A percentile compares a stretch with the other conserved stretches of the same genome.
Evolutionary conservation across 1,140 invertebrate genomes (phyloP).

Genomic region (Tribolium castaneum): DNA sequence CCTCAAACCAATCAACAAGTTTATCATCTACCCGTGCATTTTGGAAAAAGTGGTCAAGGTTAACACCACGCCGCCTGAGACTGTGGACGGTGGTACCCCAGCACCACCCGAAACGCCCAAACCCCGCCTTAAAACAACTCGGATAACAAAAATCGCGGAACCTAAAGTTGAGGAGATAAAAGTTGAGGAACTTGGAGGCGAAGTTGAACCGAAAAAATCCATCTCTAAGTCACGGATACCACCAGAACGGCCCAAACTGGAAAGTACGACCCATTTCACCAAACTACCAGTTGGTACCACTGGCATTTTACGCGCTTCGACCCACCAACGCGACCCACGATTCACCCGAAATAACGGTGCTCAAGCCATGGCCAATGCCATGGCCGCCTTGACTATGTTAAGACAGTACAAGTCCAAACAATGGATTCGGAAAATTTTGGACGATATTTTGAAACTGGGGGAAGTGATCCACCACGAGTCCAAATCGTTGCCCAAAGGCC

Average conservation of each 20-base stretch:
- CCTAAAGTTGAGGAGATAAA: neutral
- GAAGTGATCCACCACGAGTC: slow-evolving; percentile 37
- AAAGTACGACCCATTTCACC: slow-evolving; percentile 50
- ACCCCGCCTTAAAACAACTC: neutral
- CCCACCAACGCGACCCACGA: slow-evolving; percentile 55
- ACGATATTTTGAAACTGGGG: slow-evolving; percentile 56
- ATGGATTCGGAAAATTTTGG: slow-evolving; percentile 57
- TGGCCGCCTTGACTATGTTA: slow-evolving; percentile 57
- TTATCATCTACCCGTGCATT: slow-evolving; percentile 49
- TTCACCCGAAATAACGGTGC: slow-evolving; percentile 56
- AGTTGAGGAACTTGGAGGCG: neutral
- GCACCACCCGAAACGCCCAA: neutral
- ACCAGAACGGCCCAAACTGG: slow-evolving; percentile 43
- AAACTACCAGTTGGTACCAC: slow-evolving; percentile 46
- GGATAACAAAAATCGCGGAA: neutral
- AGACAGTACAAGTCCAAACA: slow-evolving; percentile 51
- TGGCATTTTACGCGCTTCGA: slow-evolving; percentile 56
- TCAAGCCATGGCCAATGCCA: slow-evolving; percentile 56
- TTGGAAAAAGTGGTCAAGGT: slow-evolving; percentile 52
- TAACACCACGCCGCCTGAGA: slow-evolving; percentile 51
- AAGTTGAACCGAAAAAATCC: slow-evolving; percentile 42
- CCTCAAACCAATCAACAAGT: slow-evolving; percentile 35
- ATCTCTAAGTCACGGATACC: slow-evolving; percentile 36
- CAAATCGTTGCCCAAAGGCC: neutral
- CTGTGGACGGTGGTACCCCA: slow-evolving; percentile 42